phyloP scores from a whole-genome alignment of 1,140 invertebrate species.

The Zaprionus davidi region DNA sequence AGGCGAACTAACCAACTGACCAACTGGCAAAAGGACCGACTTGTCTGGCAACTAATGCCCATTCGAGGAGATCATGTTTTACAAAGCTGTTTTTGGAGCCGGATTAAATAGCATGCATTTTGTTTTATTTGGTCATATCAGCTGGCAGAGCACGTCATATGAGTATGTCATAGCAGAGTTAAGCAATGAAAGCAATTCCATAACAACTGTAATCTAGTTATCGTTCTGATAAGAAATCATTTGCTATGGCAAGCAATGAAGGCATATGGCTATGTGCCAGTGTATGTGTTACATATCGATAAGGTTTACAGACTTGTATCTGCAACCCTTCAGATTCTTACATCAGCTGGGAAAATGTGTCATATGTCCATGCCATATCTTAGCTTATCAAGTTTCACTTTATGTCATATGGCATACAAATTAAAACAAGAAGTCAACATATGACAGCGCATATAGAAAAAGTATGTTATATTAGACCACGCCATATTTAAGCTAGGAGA shows the following conservation, averaged over 20 bases:
- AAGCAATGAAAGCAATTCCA: too few species aligned
- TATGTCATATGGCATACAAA: too few species aligned
- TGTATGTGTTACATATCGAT: too few species aligned
- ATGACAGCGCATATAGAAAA: background rate
- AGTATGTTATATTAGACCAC: background rate
- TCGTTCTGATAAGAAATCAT: too few species aligned
- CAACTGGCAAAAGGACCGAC: background rate
- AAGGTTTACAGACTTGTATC: too few species aligned
- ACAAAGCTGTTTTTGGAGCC: background rate
- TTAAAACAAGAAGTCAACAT: too few species aligned
- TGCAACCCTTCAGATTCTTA: too few species aligned
- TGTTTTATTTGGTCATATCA: background rate
- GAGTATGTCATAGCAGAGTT: background rate
- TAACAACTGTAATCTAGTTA: too few species aligned
- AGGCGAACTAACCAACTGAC: constrained; percentile 1
- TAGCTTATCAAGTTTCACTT: too few species aligned
- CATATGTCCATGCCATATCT: background rate
- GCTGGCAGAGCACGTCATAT: background rate
- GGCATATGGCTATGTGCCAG: background rate
- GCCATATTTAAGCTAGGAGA: background rate
- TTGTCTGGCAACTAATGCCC: background rate
- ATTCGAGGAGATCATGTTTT: background rate
- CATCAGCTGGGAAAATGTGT: background rate
- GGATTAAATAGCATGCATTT: background rate
- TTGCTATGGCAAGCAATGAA: background rate